A percentile compares a stretch with the other conserved stretches of the same genome.
These are phyloP conservation scores for Xenopus tropicalis DNA, from an alignment of 2,113 vertebrate genomes.

Conservation along the genomic window UCB_Xtro_10.0 CM004449.2:3505501-3506000, in stretches of 20 bases:
- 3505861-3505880: slow-evolving; percentile 28
- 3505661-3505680: background rate
- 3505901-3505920: background rate
- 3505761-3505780: background rate
- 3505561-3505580: too few relatives aligned
- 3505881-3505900: slow-evolving; percentile 29
- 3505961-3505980: background rate
- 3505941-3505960: slow-evolving; percentile 1
- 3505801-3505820: slow-evolving; percentile 30
- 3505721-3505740: too few relatives aligned
- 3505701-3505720: background rate
- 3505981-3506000: too few relatives aligned
- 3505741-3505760: background rate
- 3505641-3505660: background rate
- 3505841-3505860: too few relatives aligned
- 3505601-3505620: background rate
- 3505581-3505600: too few relatives aligned
- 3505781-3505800: background rate
- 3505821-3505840: slow-evolving; percentile 8
- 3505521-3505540: too few relatives aligned
- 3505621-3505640: background rate
- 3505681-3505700: background rate
- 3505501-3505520: too few relatives aligned
- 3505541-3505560: too few relatives aligned
- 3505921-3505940: slow-evolving; percentile 52